Evolutionary conservation across 1,140 invertebrate genomes (phyloP).

Genomic region (Pachyrhynchus sulphureomaculatus): DNA sequence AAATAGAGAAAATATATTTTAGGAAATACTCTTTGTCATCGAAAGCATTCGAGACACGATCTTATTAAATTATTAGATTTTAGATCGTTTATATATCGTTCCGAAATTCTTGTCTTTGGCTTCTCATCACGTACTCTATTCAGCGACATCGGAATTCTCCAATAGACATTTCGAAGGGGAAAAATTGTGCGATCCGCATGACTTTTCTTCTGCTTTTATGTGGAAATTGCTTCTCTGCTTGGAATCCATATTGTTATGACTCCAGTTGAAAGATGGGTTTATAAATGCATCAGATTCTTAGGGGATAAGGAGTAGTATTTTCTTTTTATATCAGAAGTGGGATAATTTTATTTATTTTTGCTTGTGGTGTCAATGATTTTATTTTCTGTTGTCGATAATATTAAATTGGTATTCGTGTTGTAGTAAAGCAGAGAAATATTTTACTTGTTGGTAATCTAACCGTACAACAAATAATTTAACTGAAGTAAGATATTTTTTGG

Average conservation of each 20-base stretch:
- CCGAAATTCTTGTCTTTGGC: slow-evolving; percentile 27
- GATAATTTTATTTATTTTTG: background rate
- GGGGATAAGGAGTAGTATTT: background rate
- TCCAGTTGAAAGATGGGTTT: background rate
- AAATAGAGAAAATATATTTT: too few relatives aligned
- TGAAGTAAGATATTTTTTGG: too few relatives aligned
- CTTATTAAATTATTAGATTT: slow-evolving; percentile 33
- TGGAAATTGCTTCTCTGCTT: slow-evolving; percentile 21
- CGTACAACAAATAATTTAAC: too few relatives aligned
- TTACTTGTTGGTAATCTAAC: too few relatives aligned
- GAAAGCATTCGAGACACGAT: slow-evolving; percentile 23
- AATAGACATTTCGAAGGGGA: slow-evolving; percentile 24
- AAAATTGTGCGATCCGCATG: slow-evolving; percentile 30
- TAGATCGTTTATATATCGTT: slow-evolving; percentile 29
- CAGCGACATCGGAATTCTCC: slow-evolving; percentile 25
- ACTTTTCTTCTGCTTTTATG: slow-evolving; percentile 25
- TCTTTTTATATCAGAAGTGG: background rate
- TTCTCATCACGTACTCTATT: slow-evolving; percentile 32
- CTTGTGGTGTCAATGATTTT: too few relatives aligned
- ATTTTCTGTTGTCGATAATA: too few relatives aligned
- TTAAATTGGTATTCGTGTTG: too few relatives aligned
- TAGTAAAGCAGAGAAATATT: too few relatives aligned
- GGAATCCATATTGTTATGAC: slow-evolving; percentile 26
- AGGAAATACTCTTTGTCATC: too few relatives aligned
- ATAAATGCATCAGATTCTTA: background rate